Percentiles rank a stretch among this genome's conserved stretches.
Evolutionary conservation across 2,113 vertebrate genomes (phyloP).

Genomic region (Conger conger): DNA sequence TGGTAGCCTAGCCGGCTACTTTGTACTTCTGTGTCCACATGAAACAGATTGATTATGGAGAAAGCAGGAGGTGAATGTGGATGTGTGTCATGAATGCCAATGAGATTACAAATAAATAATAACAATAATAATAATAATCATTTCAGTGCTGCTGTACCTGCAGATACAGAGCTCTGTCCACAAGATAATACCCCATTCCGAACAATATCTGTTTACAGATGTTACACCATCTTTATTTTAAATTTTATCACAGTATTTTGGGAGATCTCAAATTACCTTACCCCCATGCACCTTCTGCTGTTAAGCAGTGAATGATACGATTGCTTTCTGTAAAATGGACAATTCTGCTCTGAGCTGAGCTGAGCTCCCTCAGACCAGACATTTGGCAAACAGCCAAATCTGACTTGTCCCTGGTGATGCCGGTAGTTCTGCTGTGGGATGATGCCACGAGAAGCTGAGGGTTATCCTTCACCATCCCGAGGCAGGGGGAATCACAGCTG

Average conservation of each 20-base stretch:
- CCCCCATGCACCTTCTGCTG: too few species aligned
- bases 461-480: conserved; percentile 14
- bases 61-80: not conserved
- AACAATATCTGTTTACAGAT: not conserved
- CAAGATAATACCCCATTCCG: not conserved
- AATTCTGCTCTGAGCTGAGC: not conserved
- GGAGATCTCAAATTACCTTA: too few species aligned
- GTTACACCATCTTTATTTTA: not conserved
- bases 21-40: not conserved
- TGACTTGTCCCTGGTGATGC: not conserved
- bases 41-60: not conserved
- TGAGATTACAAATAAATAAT: not conserved
- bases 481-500: conserved; percentile 11
- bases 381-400: not conserved
- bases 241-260: not conserved
- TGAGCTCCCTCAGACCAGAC: not conserved
- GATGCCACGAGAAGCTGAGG: conserved; percentile 17
- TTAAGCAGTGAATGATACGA: not conserved
- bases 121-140: not conserved
- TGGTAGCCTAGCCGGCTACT: too few species aligned
- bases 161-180: not conserved
- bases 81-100: not conserved
- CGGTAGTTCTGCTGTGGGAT: not conserved
- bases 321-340: not conserved
- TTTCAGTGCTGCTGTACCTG: not conserved